A percentile compares a stretch with the other conserved stretches of the same genome.
Conservation (phyloP, 2,797 vertebrate species). For the Gymnoscopelus microlampas region DNA sequence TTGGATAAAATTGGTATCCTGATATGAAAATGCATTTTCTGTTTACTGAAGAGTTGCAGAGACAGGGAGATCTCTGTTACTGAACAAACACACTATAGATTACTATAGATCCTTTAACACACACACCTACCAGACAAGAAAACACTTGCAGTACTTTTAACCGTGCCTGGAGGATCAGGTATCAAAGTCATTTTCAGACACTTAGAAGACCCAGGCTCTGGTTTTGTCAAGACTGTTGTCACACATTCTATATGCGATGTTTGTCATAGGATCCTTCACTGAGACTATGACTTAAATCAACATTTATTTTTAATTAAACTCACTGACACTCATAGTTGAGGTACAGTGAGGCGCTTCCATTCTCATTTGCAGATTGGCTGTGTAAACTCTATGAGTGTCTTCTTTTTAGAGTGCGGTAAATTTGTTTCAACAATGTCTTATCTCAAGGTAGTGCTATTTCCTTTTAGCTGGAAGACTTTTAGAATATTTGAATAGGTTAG, state of each 20-base stretch:
- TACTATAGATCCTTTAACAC: no score
- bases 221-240: no score
- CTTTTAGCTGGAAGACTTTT: conserved; percentile 23
- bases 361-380: conserved; percentile 61
- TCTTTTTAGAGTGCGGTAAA: conserved; percentile 50
- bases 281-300: conserved; percentile 61
- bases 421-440: conserved; percentile 60
- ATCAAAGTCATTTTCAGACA: conserved; percentile 11
- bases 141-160: no score
- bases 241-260: conserved; percentile 9
- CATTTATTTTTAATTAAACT: conserved; percentile 74
- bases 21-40: no score
- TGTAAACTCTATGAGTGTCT: conserved; percentile 58
- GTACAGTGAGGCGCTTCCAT: conserved; percentile 40
- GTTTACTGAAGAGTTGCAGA: no score
- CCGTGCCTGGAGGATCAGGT: conserved; percentile 3
- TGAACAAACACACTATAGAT: no score
- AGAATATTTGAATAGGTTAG: conserved; percentile 38
- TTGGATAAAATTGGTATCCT: no score
- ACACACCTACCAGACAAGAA: no score
- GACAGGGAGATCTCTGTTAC: no score
- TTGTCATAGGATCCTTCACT: conserved; percentile 45
- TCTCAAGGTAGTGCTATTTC: conserved; percentile 38
- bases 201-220: no score
- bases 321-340: conserved; percentile 43